Evolutionary conservation across 2,797 vertebrate species (phyloP).

Genomic region (Anabas testudineus): DNA sequence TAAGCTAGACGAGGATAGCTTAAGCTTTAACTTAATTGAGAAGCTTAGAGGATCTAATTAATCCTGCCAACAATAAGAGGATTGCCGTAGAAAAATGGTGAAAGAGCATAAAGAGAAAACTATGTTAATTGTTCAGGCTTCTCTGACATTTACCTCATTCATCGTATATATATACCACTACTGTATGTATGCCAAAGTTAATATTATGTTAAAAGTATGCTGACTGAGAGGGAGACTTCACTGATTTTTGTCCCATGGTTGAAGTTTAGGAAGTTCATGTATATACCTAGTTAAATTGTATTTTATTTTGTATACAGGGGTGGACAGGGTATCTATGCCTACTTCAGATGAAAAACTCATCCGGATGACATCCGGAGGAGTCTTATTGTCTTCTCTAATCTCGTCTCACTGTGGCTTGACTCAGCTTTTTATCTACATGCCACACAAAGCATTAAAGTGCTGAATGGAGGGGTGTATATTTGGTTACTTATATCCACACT

Average conservation of each 20-base stretch:
- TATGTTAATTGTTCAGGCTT: not conserved
- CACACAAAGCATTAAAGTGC: conserved; percentile 59
- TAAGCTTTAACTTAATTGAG: conserved; percentile 22
- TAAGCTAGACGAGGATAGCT: not conserved
- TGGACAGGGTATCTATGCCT: too few relatives aligned
- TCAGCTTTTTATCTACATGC: conserved; percentile 52
- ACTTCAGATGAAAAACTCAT: too few relatives aligned
- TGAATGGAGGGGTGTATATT: conserved; percentile 44
- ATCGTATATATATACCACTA: not conserved
- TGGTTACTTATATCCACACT: conserved; percentile 30
- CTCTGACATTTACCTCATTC: not conserved
- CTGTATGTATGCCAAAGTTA: not conserved
- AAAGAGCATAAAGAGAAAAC: conserved; percentile 17
- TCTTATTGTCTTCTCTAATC: conserved; percentile 64
- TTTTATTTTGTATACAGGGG: too few relatives aligned
- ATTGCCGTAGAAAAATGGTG: conserved; percentile 36
- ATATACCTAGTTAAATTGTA: too few relatives aligned
- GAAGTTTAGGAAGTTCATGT: too few relatives aligned
- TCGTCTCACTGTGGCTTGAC: conserved; percentile 36
- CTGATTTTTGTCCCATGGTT: too few relatives aligned
- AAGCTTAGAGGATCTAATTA: conserved; percentile 45
- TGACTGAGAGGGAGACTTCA: not conserved
- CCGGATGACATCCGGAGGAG: too few relatives aligned
- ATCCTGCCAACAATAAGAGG: conserved; percentile 41
- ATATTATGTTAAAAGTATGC: not conserved